These are phyloP conservation scores for Drosophila bifasciata DNA, from an alignment of 1,140 invertebrate genomes.

Conservation along the genomic window DNA sequence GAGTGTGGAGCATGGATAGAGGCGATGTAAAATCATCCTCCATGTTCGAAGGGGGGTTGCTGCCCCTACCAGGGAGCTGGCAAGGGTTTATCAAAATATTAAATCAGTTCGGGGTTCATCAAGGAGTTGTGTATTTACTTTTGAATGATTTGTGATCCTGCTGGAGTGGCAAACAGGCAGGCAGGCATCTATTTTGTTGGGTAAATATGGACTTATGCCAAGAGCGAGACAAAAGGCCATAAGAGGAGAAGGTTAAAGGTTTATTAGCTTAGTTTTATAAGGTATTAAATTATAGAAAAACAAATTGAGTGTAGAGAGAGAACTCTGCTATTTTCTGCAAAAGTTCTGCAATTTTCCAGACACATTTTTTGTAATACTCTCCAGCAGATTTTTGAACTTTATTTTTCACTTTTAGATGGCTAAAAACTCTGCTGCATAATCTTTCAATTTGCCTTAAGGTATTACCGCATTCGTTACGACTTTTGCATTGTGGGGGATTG, in stretches of 20 bases:
- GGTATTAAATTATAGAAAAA: too few species aligned
- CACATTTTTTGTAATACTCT: not conserved
- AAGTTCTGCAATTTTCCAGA: too few species aligned
- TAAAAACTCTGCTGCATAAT: conserved; percentile 39
- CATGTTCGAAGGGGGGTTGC: not conserved
- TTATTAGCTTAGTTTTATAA: too few species aligned
- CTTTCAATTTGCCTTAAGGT: conserved; percentile 32
- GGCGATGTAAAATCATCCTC: not conserved
- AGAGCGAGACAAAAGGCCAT: too few species aligned
- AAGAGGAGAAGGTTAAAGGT: too few species aligned
- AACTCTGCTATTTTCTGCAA: too few species aligned
- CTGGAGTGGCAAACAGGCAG: not conserved
- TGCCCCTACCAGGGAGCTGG: not conserved
- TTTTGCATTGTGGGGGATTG: conserved; percentile 24
- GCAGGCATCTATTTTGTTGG: not conserved
- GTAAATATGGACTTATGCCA: too few species aligned
- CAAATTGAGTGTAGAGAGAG: too few species aligned
- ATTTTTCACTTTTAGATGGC: not conserved
- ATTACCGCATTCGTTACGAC: conserved; percentile 2
- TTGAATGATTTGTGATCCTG: not conserved
- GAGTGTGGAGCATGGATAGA: too few species aligned
- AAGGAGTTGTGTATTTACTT: not conserved
- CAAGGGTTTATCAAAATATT: not conserved
- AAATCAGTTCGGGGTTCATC: conserved; percentile 5
- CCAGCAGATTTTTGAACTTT: conserved; percentile 3